Base-by-base conservation (phyloP, 2,888 invertebrate species). In the Oscheius sp. region DNA sequence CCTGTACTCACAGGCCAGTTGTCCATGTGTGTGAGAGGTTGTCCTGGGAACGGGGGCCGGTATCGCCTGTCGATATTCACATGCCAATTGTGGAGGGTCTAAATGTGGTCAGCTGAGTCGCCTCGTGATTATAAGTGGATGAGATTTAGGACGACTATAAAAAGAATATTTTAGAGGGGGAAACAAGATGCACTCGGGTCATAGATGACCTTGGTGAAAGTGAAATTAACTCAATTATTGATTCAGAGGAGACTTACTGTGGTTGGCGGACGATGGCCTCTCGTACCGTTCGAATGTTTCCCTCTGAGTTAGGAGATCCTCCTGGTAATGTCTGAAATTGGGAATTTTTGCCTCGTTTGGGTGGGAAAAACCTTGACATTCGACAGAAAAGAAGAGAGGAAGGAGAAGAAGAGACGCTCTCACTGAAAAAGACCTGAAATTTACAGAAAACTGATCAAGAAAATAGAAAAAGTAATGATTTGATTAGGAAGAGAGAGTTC, bases 281-380 rank as follows among this genome's bases (percentile, higher is more conserved):
- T 85, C 85, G 63, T 85, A 85, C 35, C 79, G 77, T 58, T 85
- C 84, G 56, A 79, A 85, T 3, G 85, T 85, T 64, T 85, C 85
- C 27, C 80, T 63, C 9, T 85, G 70, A 49, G 74, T 78, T 55
- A 84, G 73, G 70, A 84, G 75, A 43, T 46, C 64, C 21, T n/a
- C 49, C 13, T 27, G 16, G 18, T 27, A 13, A 2, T 29, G 18
- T 52, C 66, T 66, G 27, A 52, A 66, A 23, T 16, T 2, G 21
- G 7, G 13, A 18, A 0, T 25, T 12, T 63, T 23, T 16, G 21
- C 23, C n/a, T 13, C 13, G 16, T 18, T 45, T 16, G 23, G 5
- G 3, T 43, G 21, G 1, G 21, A 63, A 23, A 16, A 45, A 66
- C 61, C 61, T 61, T 18, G 52, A 25, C 66, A 66, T 49, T 63